A percentile compares a stretch with the other conserved stretches of the same genome.
These are phyloP conservation scores for Orchestes rusci DNA, from an alignment of 2,888 invertebrate species.

Conservation along the genomic window DNA sequence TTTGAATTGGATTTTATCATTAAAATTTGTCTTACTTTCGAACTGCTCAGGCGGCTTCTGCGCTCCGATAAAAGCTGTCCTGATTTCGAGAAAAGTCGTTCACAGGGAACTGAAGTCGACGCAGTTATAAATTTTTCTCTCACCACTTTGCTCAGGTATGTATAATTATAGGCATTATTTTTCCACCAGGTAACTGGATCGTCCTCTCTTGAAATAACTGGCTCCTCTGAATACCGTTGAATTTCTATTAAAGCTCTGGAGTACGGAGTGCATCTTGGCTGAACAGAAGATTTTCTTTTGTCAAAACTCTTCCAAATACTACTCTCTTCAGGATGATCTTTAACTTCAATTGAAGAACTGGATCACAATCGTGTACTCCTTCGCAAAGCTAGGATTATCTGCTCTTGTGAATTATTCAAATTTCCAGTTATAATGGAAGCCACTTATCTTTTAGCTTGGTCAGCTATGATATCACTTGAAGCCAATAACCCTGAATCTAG, in stretches of 20 bases:
- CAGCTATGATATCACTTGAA: conserved; percentile 15
- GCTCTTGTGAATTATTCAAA: too few species aligned
- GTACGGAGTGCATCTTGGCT: conserved; percentile 10
- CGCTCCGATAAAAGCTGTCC: conserved; percentile 7
- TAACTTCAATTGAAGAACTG: too few species aligned
- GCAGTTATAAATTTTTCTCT: conserved; percentile 17
- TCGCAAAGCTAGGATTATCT: too few species aligned
- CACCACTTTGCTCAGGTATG: conserved; percentile 14
- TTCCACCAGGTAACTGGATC: conserved; percentile 24
- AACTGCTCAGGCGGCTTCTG: conserved; percentile 6
- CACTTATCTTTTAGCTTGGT: conserved; percentile 4
- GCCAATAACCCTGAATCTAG: conserved; percentile 25
- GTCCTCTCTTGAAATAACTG: conserved; percentile 13
- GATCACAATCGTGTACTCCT: too few species aligned
- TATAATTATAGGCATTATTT: conserved; percentile 21
- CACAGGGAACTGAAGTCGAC: conserved; percentile 13
- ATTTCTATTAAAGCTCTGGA: conserved; percentile 24
- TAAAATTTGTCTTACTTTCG: conserved; percentile 14
- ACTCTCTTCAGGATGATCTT: not conserved
- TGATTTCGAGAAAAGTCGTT: conserved; percentile 5
- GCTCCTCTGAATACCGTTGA: conserved; percentile 23
- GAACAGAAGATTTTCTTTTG: not conserved
- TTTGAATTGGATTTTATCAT: conserved; percentile 2
- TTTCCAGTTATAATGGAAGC: not conserved
- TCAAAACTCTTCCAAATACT: conserved; percentile 1